phyloP scores from a whole-genome alignment of 2,888 invertebrate species.

The Crossocerus cetratus region DNA sequence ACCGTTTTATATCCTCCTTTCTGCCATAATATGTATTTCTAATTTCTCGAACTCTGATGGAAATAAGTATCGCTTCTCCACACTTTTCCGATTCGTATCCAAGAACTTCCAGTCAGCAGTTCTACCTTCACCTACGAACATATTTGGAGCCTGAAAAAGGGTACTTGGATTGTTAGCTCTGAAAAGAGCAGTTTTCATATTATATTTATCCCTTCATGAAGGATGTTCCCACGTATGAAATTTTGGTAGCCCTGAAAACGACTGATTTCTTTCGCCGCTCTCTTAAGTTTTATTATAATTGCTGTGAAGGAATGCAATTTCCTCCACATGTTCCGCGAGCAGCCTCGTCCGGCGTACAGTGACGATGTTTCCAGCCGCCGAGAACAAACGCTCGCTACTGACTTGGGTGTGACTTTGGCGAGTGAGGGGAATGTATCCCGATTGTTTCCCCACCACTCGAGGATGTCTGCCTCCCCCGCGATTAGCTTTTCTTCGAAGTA shows the following conservation, averaged over 20 bases:
- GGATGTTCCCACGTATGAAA: neutral
- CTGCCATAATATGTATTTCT: too few relatives aligned
- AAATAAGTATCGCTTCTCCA: too few relatives aligned
- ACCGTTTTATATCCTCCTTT: too few relatives aligned
- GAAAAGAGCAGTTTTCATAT: too few relatives aligned
- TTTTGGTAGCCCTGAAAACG: neutral
- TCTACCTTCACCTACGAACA: too few relatives aligned
- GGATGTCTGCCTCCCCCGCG: neutral
- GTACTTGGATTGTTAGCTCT: too few relatives aligned
- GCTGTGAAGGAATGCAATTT: neutral
- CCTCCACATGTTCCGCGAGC: too few relatives aligned
- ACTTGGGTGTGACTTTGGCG: neutral
- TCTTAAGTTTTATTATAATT: neutral
- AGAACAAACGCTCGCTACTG: neutral
- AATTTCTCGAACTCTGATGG: too few relatives aligned
- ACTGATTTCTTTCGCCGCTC: neutral
- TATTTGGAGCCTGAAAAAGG: too few relatives aligned
- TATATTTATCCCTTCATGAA: too few relatives aligned
- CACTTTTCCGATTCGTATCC: too few relatives aligned
- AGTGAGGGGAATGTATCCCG: neutral
- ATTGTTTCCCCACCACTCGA: neutral
- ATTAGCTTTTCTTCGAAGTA: neutral
- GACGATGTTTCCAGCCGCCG: neutral
- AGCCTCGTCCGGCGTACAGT: neutral
- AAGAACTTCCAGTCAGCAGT: too few relatives aligned